These are phyloP conservation scores for Mesorhabditis spiculigera DNA, from an alignment of 2,888 invertebrate genomes.

Conservation along the genomic window DNA sequence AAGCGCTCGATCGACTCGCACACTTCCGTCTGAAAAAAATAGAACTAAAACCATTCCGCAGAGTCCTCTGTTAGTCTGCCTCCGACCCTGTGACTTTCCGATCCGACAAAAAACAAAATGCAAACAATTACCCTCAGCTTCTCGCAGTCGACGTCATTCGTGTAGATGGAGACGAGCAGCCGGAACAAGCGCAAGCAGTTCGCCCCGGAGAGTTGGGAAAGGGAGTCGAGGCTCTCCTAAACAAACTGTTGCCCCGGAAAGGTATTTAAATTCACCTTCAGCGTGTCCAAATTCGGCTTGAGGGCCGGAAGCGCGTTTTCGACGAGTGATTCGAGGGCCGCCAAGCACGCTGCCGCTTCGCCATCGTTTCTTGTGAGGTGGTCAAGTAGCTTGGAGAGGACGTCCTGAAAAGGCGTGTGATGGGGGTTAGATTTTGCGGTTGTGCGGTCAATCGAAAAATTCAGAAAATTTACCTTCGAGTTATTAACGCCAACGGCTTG, in stretches of 20 bases:
- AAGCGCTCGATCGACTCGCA: conserved; percentile 1
- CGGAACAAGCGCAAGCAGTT: not conserved
- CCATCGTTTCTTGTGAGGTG: not conserved
- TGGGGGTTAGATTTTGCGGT: no score
- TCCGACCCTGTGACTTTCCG: no score
- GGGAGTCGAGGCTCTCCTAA: not conserved
- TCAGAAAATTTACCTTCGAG: not conserved
- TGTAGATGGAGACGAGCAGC: conserved; percentile 4
- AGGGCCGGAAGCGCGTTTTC: not conserved
- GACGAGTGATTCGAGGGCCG: not conserved
- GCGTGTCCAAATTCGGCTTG: not conserved
- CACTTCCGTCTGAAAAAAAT: not conserved
- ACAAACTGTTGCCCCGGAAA: not conserved
- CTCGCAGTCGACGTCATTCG: not conserved
- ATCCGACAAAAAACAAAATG: no score
- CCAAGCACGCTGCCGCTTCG: not conserved
- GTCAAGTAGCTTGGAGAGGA: not conserved
- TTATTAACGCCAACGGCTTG: not conserved
- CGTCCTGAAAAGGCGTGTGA: no score
- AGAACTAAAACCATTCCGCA: not conserved
- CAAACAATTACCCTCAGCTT: no score
- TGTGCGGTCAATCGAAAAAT: no score
- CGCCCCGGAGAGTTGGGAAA: not conserved
- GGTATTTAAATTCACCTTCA: not conserved
- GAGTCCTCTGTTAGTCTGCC: not conserved